Percentiles rank a stretch among this genome's conserved stretches.
These are phyloP conservation scores for Aromia moschata DNA, from an alignment of 2,888 invertebrate species.

Conservation along the genomic window DNA sequence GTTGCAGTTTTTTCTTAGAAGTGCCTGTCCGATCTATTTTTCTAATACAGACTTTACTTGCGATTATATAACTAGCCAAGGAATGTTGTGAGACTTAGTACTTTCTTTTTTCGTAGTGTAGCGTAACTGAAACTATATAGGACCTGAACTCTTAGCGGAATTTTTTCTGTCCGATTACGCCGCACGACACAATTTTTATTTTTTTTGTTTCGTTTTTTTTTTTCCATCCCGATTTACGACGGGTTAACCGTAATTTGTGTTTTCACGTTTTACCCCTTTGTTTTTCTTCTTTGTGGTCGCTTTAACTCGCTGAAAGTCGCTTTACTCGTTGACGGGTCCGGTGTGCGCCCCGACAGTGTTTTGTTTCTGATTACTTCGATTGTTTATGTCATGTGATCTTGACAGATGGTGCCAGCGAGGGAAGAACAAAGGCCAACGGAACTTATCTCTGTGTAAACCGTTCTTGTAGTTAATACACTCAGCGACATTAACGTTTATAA, in stretches of 20 bases:
- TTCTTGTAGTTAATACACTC: too few species aligned
- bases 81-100: conserved; percentile 39
- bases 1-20: conserved; percentile 35
- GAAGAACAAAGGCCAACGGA: too few species aligned
- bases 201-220: conserved; percentile 46
- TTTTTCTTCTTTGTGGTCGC: conserved; percentile 46
- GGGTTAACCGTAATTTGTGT: conserved; percentile 57
- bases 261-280: conserved; percentile 59
- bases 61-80: conserved; percentile 36
- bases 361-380: too few species aligned
- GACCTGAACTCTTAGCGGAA: conserved; percentile 20
- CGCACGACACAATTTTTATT: conserved; percentile 42
- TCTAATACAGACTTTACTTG: conserved; percentile 23
- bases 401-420: too few species aligned
- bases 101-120: conserved; percentile 36
- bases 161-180: conserved; percentile 19
- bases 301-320: conserved; percentile 1
- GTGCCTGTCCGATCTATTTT: conserved; percentile 40
- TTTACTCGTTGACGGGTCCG: too few species aligned
- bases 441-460: too few species aligned
- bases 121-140: conserved; percentile 29
- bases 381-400: too few species aligned
- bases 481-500: too few species aligned
- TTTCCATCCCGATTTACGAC: conserved; percentile 37
- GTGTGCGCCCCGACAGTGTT: too few species aligned